These are phyloP conservation scores for Chalcis sispes DNA, from an alignment of 2,888 invertebrate species.

Conservation along the genomic window DNA sequence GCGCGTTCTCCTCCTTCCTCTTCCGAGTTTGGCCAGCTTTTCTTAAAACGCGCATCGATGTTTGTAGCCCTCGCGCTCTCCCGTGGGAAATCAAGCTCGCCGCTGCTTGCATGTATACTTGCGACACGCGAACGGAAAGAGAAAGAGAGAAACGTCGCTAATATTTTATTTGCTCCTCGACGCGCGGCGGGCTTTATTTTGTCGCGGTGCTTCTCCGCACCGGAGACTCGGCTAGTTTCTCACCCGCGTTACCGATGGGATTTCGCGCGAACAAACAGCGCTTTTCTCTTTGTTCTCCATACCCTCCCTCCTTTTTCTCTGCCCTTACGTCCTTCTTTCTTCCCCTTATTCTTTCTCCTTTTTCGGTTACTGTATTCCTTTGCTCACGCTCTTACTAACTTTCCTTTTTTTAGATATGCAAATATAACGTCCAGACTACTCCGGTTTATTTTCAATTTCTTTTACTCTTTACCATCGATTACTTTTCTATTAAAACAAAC, in stretches of 20 bases:
- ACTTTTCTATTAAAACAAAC: neutral
- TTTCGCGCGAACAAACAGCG: conserved; percentile 11
- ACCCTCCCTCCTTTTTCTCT: neutral
- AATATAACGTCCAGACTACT: neutral
- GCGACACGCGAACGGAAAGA: neutral
- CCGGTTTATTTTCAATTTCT: no score
- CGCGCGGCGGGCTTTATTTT: conserved; percentile 59
- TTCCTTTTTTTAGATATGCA: neutral
- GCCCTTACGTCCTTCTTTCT: neutral
- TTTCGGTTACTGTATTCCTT: neutral
- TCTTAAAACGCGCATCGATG: conserved; percentile 34
- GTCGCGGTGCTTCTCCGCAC: conserved; percentile 53
- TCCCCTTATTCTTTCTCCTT: conserved; percentile 16
- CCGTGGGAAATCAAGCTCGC: conserved; percentile 73
- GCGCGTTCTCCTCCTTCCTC: neutral
- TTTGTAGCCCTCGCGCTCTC: conserved; percentile 49
- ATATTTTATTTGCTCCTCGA: conserved; percentile 69
- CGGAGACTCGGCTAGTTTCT: neutral
- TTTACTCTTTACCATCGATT: neutral
- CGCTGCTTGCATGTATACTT: conserved; percentile 36
- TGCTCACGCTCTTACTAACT: neutral
- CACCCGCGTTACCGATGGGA: conserved; percentile 10
- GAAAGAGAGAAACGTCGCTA: conserved; percentile 62
- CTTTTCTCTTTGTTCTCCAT: conserved; percentile 1
- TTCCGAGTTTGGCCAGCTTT: neutral